Percentiles rank a stretch among this genome's conserved stretches.
phyloP scores from a whole-genome alignment of 2,113 vertebrate species.

The Meriones unguiculatus region DNA sequence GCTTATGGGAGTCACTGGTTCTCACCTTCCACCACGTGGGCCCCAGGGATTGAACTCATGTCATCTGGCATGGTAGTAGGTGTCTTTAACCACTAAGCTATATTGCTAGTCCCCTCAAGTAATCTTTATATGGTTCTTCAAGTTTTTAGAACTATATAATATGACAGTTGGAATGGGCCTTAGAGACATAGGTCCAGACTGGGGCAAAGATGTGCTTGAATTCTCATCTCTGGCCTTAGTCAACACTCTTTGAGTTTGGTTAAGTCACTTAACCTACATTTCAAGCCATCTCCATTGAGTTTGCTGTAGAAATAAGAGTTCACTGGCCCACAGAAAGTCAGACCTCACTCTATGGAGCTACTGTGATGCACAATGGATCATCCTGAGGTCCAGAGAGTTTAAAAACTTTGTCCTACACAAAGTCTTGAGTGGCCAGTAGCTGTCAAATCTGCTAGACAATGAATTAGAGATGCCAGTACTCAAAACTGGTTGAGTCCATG shows the following conservation, averaged over 20 bases:
- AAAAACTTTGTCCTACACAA: conserved; percentile 11
- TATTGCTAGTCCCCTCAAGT: neutral
- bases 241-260: neutral
- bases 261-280: neutral
- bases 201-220: neutral
- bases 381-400: neutral
- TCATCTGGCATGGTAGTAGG: neutral
- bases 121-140: neutral
- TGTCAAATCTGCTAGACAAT: neutral
- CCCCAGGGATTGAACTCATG: neutral
- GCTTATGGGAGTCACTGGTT: too few relatives aligned
- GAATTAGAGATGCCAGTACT: neutral
- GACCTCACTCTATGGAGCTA: neutral
- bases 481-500: neutral
- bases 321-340: neutral
- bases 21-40: neutral
- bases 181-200: neutral
- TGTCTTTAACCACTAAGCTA: neutral
- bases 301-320: neutral
- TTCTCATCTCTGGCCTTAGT: neutral
- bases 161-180: neutral
- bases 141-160: neutral
- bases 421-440: neutral
- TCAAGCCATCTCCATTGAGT: neutral
- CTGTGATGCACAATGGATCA: neutral